Base-by-base conservation (phyloP, 2,888 invertebrate species). In the Sphinx pinastri region DNA sequence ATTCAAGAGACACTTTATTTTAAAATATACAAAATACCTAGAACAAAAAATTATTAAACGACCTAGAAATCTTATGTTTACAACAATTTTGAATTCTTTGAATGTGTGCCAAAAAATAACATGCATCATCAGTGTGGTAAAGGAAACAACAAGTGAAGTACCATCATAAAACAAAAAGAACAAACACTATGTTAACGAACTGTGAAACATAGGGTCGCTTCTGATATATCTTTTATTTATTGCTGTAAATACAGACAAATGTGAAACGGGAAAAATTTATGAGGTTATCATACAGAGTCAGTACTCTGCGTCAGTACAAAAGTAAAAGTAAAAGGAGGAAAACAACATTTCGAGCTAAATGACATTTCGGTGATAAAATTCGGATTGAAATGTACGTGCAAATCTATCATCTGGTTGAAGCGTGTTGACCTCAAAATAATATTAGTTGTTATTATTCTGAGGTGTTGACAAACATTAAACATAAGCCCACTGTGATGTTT, bases 131-230 rank as follows among this genome's bases (percentile, higher is more conserved):
- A 74, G 71, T 70, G 54, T 70, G 71, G 73, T 71, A 76, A 73
- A 78, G 76, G 78, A 81, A 80, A 80, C 74, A 74, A 71, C 73
- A 73, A 78, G 75, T 75, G 76, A 79, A 70, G 49, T 25, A 25
- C 8, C 7, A 38, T 16, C 47, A 4, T 19, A 2, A 25, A 11
- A 25, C 25, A 57, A 16, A 59, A 38, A 19, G 8, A 59, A 31
- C 49, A 31, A 51, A 59, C 57, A 2, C 47, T 14, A 68, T 58
- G 31, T 13, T 31, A 68, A n/a, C 58, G 16, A 16, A 60, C 12
- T 11, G 45, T 47, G 45, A 60, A 60, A 60, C 14, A 45, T 4
- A 16, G 12, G n/a, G 10, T 19, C 7, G 16, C 10, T 12, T 49
- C 12, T 63, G 19, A 63, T 63, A 63, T 16, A 11, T 13, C 19